Conservation (phyloP, 64 coral and sea anemone species). For the Porites australiensis region DNA sequence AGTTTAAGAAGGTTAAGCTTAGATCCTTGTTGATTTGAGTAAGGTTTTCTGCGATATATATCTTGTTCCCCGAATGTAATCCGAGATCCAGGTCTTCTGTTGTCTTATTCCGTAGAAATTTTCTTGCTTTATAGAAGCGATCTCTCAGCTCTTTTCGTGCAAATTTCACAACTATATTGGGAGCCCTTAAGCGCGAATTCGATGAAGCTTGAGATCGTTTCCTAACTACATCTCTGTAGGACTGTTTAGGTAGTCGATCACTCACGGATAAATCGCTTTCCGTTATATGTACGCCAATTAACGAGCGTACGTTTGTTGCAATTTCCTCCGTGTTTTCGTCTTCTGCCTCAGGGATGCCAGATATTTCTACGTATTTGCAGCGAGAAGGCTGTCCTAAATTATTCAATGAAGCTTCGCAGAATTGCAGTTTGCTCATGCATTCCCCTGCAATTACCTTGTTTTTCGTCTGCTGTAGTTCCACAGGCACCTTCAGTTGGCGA, state of each 20-base stretch:
- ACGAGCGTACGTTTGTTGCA: neutral
- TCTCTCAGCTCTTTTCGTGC: slow-evolving; percentile 15
- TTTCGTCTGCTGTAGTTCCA: neutral
- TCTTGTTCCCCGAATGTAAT: slow-evolving; percentile 56
- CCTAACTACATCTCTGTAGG: slow-evolving; percentile 25
- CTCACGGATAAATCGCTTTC: neutral
- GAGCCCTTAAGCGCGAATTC: neutral
- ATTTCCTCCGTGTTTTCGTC: neutral
- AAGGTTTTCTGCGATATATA: slow-evolving; percentile 54
- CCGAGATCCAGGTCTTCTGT: slow-evolving; percentile 44
- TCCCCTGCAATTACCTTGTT: neutral
- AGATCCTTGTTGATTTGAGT: slow-evolving; percentile 57
- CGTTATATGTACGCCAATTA: neutral
- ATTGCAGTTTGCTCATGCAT: no score
- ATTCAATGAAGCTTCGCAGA: no score
- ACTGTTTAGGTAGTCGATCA: slow-evolving; percentile 25
- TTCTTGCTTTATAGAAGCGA: slow-evolving; percentile 55
- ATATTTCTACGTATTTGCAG: no score
- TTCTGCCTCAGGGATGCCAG: neutral
- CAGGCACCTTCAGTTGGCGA: slow-evolving; percentile 3
- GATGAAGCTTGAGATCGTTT: slow-evolving; percentile 22
- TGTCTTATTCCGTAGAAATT: slow-evolving; percentile 19
- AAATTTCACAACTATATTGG: slow-evolving; percentile 28
- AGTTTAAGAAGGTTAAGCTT: neutral
- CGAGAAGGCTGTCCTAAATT: no score